phyloP scores from a whole-genome alignment of 2,797 vertebrate genomes.

The Pantherophis alleghaniensis region DNA sequence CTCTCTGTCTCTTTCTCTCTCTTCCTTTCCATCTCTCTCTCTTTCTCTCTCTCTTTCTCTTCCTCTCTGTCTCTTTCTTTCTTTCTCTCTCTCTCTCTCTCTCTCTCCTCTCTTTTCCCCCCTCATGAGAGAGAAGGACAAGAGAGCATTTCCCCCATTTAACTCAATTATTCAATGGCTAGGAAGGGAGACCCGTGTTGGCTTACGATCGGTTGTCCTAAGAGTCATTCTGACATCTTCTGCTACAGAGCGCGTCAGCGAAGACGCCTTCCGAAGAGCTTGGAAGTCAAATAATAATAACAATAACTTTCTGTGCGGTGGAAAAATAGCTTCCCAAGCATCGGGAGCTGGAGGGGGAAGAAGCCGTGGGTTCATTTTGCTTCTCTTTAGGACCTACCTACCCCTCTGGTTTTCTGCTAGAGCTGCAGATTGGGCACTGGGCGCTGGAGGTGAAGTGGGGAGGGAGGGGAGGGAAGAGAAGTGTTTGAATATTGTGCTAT shows the following conservation, averaged over 20 bases:
- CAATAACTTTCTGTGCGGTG: not conserved
- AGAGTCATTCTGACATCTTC: constrained; percentile 46
- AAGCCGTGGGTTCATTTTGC: constrained; percentile 41
- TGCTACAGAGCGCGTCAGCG: constrained; percentile 37
- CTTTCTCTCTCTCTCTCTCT: no score
- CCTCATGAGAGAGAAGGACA: not conserved
- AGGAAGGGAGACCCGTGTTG: constrained; percentile 22
- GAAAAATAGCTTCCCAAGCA: constrained; percentile 30
- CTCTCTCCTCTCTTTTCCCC: no score
- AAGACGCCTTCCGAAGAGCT: constrained; percentile 29
- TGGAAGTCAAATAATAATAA: not conserved
- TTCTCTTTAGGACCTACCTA: constrained; percentile 18
- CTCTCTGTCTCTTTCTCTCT: not conserved
- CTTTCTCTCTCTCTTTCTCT: not conserved
- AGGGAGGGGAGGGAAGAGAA: constrained; percentile 53
- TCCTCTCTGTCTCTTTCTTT: not conserved
- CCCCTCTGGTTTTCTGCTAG: constrained; percentile 44
- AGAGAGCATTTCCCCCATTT: constrained; percentile 30
- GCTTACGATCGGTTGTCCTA: constrained; percentile 42
- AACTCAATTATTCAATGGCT: constrained; percentile 64
- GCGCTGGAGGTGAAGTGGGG: not conserved
- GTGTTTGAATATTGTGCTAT: constrained; percentile 80
- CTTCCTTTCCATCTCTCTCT: accelerated
- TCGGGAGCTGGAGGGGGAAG: constrained; percentile 13
- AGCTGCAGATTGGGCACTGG: constrained; percentile 57